Base-by-base conservation (phyloP, 1,140 invertebrate species). In the Drosophila ohnishii region DNA sequence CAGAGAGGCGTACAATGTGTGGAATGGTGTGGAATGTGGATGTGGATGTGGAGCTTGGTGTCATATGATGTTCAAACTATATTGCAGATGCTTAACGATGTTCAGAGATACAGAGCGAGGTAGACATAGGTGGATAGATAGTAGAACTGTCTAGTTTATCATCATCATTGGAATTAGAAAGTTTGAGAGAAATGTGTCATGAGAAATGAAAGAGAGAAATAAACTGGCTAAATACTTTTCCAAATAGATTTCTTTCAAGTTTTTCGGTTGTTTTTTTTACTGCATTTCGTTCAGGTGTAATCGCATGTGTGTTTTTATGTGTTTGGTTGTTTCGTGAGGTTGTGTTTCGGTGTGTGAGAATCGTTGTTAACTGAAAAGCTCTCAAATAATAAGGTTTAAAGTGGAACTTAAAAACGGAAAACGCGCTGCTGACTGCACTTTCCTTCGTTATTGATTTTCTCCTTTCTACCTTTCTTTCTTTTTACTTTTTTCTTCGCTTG, bases 1-100 rank as follows among this genome's bases (percentile, higher is more conserved):
- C 60, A 81, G 72, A 82, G 63, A 81, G 78, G 71, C 75, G 66
- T 76, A 73, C 71, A 76, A 86, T 86, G 83, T 86, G 67, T 71
- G 44, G 35, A 71, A 71, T 71, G 51, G 60, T 83, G 67, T 57
- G 59, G 39, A 59, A 59, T 71, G 70, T 81, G 75, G 72, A 56
- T 65, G 69, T 85, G 78, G 73, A 53, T 67, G 70, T 75, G 60
- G 51, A 53, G 39, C 40, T 59, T 59, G 61, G 74, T 77, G 75
- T 77, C 66, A 57, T 71, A 77, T 77, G 75, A 77, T 77, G 53
- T 77, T 77, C 55, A 71, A 78, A 78, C 64, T 77, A 75, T 78
- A 44, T 77, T 71, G 66, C 66, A 77, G 48, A 78, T 77, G 74
- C 71, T 75, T 51, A 77, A 77, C 66, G 51, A 77, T 70, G 64